These are phyloP conservation scores for Lithophane ornitopus DNA, from an alignment of 2,888 invertebrate species.

Conservation along the genomic window DNA sequence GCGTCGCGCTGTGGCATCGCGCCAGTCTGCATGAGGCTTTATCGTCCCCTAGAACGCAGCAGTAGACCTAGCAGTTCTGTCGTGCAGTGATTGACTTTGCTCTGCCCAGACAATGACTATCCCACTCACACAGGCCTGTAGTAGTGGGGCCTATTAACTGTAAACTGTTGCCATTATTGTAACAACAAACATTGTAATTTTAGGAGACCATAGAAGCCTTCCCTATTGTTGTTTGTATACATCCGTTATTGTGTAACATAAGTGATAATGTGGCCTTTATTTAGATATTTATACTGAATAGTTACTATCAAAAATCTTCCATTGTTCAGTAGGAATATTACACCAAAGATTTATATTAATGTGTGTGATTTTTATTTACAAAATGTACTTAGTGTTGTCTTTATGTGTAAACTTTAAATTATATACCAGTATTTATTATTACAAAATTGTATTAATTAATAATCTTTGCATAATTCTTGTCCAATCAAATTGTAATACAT, in stretches of 20 bases:
- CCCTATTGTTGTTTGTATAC: conserved; percentile 53
- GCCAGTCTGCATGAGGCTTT: too few species aligned
- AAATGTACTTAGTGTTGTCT: conserved; percentile 54
- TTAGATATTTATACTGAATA: conserved; percentile 74
- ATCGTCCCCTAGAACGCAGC: neutral
- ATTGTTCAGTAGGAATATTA: conserved; percentile 77
- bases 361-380: conserved; percentile 57
- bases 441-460: conserved; percentile 38
- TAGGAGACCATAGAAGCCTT: conserved; percentile 60
- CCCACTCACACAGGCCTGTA: neutral
- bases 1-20: too few species aligned
- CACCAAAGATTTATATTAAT: conserved; percentile 53
- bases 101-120: neutral
- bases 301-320: conserved; percentile 78
- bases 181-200: conserved; percentile 41
- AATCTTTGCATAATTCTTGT: conserved; percentile 46
- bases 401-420: conserved; percentile 42
- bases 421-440: conserved; percentile 39
- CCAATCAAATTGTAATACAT: conserved; percentile 31
- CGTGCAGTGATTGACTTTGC: neutral
- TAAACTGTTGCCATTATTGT: conserved; percentile 38
- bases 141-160: neutral
- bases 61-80: neutral
- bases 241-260: conserved; percentile 67
- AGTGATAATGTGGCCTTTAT: conserved; percentile 88